Conservation (phyloP, 2,113 vertebrate species). For the Actenoides hombroni region DNA sequence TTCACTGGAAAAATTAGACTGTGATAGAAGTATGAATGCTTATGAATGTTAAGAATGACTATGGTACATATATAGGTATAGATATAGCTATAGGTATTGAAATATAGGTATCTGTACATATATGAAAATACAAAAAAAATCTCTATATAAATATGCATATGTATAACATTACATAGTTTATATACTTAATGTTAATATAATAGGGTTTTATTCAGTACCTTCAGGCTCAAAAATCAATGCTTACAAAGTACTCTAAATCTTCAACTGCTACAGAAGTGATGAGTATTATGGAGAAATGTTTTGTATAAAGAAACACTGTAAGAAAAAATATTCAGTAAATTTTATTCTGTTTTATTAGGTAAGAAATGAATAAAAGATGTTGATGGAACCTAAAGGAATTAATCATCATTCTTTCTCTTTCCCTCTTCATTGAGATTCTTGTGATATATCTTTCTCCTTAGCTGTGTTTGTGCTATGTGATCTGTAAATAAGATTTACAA, state of each 20-base stretch:
- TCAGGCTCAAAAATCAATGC: background rate
- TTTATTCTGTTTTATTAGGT: background rate
- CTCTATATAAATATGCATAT: background rate
- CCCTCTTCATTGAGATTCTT: background rate
- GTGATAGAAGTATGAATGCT: background rate
- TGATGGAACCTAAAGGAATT: background rate
- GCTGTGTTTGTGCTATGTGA: background rate
- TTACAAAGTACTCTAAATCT: background rate
- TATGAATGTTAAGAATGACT: background rate
- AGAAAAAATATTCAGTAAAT: background rate
- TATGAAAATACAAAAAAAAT: background rate
- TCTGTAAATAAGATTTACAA: background rate
- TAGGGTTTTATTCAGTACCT: background rate
- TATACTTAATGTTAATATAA: background rate
- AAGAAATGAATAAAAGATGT: background rate
- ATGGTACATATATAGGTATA: background rate
- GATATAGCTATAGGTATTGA: background rate
- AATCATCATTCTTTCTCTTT: background rate
- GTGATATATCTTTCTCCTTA: background rate
- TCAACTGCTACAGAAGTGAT: background rate
- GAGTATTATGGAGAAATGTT: background rate
- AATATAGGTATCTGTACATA: background rate
- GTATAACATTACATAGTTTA: background rate
- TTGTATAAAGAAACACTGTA: background rate
- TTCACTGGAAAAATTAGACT: background rate